These are phyloP conservation scores for Petrocephalus microphthalmus DNA, from an alignment of 2,113 vertebrate species.

Conservation along the genomic window DNA sequence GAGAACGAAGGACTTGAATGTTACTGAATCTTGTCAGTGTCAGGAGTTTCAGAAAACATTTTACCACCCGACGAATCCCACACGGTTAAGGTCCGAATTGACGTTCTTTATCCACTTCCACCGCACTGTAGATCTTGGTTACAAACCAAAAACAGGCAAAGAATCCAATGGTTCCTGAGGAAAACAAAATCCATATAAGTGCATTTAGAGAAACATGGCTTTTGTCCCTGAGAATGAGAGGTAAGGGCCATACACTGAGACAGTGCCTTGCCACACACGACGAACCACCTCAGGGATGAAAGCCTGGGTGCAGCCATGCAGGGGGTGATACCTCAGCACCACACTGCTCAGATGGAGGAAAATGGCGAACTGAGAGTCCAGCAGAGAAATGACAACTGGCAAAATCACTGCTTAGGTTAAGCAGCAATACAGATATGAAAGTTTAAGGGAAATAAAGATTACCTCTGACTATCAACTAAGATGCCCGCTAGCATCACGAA, in stretches of 20 bases:
- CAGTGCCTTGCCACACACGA: no score
- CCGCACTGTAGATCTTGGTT: constrained; percentile 81
- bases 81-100: neutral
- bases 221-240: no score
- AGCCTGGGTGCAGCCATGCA: no score
- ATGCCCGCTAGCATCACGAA: neutral
- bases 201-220: neutral
- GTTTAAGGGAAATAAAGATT: neutral
- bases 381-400: neutral
- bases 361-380: neutral
- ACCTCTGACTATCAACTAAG: neutral
- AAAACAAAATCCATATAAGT: neutral
- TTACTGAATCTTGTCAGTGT: constrained; percentile 4
- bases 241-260: no score
- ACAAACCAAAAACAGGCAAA: constrained; percentile 84
- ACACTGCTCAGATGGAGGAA: neutral
- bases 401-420: constrained; percentile 19
- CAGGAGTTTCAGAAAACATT: constrained; percentile 41
- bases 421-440: neutral
- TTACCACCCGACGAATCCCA: constrained; percentile 49
- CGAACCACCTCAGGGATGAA: no score
- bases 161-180: constrained; percentile 74
- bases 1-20: neutral
- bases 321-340: no score
- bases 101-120: constrained; percentile 71